phyloP scores from a whole-genome alignment of 2,888 invertebrate genomes.

The Ceraclea dissimilis region DNA sequence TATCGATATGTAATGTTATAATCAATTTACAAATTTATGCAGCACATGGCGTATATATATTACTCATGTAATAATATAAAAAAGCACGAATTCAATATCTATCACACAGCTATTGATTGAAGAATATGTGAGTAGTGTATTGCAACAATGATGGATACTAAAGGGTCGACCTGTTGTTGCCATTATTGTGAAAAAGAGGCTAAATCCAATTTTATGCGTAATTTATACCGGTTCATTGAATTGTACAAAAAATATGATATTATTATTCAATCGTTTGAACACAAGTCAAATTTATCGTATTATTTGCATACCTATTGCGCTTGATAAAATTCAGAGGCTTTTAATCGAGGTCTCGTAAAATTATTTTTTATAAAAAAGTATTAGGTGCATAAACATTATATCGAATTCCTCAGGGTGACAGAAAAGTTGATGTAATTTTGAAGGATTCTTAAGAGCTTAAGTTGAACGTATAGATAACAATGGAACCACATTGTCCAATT shows the following conservation, averaged over 20 bases:
- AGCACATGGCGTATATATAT: slow-evolving; percentile 17
- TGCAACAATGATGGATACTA: background rate
- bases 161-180: slow-evolving; percentile 19
- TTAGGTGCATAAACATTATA: too few relatives aligned
- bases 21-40: slow-evolving; percentile 23
- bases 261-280: background rate
- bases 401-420: too few relatives aligned
- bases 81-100: too few relatives aligned
- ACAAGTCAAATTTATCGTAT: background rate
- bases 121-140: background rate
- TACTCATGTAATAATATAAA: too few relatives aligned
- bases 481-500: too few relatives aligned
- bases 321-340: background rate
- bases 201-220: background rate
- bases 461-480: too few relatives aligned
- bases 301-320: background rate
- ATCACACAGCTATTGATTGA: too few relatives aligned
- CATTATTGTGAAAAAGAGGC: background rate
- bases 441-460: too few relatives aligned
- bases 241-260: background rate
- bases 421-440: too few relatives aligned
- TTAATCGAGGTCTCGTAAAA: too few relatives aligned
- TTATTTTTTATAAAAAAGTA: too few relatives aligned
- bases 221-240: background rate
- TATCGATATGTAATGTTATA: slow-evolving; percentile 1